Evolutionary conservation across 2,888 invertebrate species (phyloP).

Genomic region (Thalpophila matura): DNA sequence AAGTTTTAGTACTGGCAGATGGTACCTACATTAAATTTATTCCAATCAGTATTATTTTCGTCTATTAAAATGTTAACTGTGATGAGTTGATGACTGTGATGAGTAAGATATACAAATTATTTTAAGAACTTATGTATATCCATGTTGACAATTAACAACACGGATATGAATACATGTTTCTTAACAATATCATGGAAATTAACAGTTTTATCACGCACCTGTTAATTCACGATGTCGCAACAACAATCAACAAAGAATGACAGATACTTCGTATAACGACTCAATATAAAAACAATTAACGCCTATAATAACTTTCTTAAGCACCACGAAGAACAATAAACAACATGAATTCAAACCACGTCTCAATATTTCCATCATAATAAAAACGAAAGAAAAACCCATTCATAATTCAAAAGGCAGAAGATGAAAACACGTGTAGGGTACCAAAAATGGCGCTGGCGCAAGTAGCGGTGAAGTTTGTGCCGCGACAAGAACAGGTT

Average conservation of each 20-base stretch:
- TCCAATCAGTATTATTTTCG: neutral
- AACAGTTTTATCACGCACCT: slow-evolving; percentile 13
- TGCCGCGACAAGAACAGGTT: slow-evolving; percentile 71
- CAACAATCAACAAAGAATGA: slow-evolving; percentile 39
- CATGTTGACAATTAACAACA: neutral
- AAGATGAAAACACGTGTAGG: slow-evolving; percentile 70
- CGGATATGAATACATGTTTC: slow-evolving; percentile 7
- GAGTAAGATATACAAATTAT: neutral
- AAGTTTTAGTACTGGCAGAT: slow-evolving; percentile 1
- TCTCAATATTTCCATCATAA: slow-evolving; percentile 55
- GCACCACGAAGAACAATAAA: slow-evolving; percentile 34
- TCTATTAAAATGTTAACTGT: neutral
- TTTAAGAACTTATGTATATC: slow-evolving; percentile 6
- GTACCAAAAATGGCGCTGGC: slow-evolving; percentile 66
- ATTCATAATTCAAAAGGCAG: slow-evolving; percentile 68
- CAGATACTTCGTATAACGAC: slow-evolving; percentile 4
- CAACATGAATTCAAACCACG: slow-evolving; percentile 58
- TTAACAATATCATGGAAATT: slow-evolving; percentile 21
- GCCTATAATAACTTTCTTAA: slow-evolving; percentile 21
- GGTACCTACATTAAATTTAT: too few species aligned
- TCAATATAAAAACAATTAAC: slow-evolving; percentile 49
- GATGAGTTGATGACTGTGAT: too few species aligned
- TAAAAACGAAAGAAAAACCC: slow-evolving; percentile 57
- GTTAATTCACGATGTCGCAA: slow-evolving; percentile 6
- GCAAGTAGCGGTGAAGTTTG: slow-evolving; percentile 71